Percentiles rank a stretch among this genome's conserved stretches.
Evolutionary conservation across 2,888 invertebrate genomes (phyloP).

Genomic region (Lycophotia porphyrea): DNA sequence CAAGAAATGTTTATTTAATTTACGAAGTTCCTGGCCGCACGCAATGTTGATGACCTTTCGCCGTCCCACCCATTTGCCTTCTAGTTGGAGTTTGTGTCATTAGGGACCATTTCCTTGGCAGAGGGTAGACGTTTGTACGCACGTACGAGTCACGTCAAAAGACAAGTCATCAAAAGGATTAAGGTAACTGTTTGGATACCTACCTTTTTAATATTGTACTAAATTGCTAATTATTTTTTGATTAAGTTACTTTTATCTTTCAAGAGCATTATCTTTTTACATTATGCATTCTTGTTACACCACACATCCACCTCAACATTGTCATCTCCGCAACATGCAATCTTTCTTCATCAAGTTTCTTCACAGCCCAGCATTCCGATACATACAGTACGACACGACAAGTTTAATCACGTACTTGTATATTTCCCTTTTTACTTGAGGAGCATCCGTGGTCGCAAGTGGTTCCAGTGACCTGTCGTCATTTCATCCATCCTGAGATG

Average conservation of each 20-base stretch:
- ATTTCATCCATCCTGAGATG: no score
- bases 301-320: no score
- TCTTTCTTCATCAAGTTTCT: no score
- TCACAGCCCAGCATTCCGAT: no score
- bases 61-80: conserved; percentile 50
- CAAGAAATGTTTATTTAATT: conserved; percentile 66
- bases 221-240: conserved; percentile 4
- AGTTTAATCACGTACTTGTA: no score
- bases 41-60: conserved; percentile 69
- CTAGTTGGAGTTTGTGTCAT: conserved; percentile 44
- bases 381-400: no score
- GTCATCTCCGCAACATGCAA: no score
- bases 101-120: conserved; percentile 45
- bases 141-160: conserved; percentile 16
- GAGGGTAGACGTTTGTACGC: conserved; percentile 43
- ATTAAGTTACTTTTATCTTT: not conserved
- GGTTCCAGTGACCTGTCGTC: no score
- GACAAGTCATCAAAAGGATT: not conserved
- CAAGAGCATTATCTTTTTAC: not conserved
- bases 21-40: conserved; percentile 61
- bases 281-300: no score
- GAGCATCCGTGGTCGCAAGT: no score
- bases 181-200: conserved; percentile 16
- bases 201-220: not conserved
- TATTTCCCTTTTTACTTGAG: no score